Evolutionary conservation across 2,797 vertebrate species (phyloP), one percentile per base, ranked within the genome.

Genomic region (Huso huso): DNA sequence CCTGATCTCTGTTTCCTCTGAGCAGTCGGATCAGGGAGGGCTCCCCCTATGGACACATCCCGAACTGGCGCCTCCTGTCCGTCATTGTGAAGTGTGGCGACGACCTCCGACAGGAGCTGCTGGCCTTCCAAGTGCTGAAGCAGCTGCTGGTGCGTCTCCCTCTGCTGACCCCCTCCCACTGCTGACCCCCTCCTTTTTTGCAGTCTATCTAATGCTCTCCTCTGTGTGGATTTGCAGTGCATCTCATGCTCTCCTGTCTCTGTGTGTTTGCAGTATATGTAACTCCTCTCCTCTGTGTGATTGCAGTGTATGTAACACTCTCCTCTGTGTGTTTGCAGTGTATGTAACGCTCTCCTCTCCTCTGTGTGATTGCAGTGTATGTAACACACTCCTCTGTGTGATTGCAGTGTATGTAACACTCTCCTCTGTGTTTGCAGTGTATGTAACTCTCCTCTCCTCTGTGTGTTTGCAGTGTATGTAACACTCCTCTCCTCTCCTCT

Each of bases 61-160:
- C 94, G 1, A 90, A 82, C 64, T 98, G 96, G 96, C 83, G 93
- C 64, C 91, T 98, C 4, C 87, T 98, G 65, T 98, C 96, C 0
- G 95, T 98, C 68, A 98, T 98, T 0, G 96, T 98, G 1, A 98
- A 98, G 68, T 98, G 96, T 7, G 96, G 96, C 0, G 96, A 98
- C 8, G 96, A 98, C 76, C 89, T 98, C 0, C 80, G 96, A 1
- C 96, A 98, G 82, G 95, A 98, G 82, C 91, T 98, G 12, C 85
- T 98, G 6, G 96, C 96, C 0, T 97, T 83, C 79, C 95, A 98
- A 84, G 95, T 98, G 66, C 84, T 98, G 65, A 93, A 92, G 71
- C 95, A 97, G 74, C 90, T 98, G 7, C 89, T 96, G 93, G 95
- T 97, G 74, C 73, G 71, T 0, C 12, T 11, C 2, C 63, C 61